Evolutionary conservation across 2,888 invertebrate genomes (phyloP).

Genomic region (Tachina fera): DNA sequence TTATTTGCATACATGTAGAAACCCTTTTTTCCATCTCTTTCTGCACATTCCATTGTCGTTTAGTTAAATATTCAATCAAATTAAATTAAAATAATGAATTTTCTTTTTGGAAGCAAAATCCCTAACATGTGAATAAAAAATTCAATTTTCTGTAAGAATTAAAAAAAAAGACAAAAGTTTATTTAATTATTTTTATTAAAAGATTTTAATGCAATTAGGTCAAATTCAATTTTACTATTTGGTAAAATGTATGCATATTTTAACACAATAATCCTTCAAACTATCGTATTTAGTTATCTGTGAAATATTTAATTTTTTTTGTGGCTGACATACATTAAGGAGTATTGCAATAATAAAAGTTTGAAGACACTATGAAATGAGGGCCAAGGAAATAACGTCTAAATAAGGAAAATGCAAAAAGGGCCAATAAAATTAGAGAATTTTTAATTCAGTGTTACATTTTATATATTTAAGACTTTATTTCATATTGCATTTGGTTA

Average conservation of each 20-base stretch:
- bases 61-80: not conserved
- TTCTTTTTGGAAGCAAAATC: not conserved
- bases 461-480: no score
- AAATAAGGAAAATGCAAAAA: no score
- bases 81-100: not conserved
- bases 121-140: not conserved
- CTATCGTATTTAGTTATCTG: not conserved
- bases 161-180: conserved; percentile 2
- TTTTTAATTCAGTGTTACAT: no score
- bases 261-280: not conserved
- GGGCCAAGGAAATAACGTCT: no score
- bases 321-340: not conserved
- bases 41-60: not conserved
- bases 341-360: no score
- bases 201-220: conserved; percentile 45
- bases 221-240: conserved; percentile 9
- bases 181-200: not conserved
- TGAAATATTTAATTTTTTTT: not conserved
- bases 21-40: not conserved
- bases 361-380: no score
- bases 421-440: no score
- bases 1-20: not conserved
- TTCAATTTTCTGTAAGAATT: conserved; percentile 23
- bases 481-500: no score
- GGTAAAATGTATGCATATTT: not conserved